These are phyloP conservation scores for Meandrusa payeni DNA, from an alignment of 2,888 invertebrate species.

Conservation along the genomic window DNA sequence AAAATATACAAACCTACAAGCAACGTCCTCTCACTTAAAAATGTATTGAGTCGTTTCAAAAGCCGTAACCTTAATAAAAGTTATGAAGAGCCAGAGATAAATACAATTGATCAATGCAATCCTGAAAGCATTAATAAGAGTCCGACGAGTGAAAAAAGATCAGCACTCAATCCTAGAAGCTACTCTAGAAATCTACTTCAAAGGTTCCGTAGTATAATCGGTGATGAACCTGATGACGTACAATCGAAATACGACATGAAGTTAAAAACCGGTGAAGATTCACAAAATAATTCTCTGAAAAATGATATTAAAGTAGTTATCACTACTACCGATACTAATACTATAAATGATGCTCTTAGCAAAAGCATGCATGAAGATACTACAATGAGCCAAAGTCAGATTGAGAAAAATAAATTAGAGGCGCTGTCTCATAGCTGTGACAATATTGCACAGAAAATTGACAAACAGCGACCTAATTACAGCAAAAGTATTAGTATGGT, in stretches of 20 bases:
- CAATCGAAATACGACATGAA: constrained; percentile 49
- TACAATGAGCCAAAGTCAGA: constrained; percentile 60
- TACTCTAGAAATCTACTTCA: constrained; percentile 73
- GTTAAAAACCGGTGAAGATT: constrained; percentile 37
- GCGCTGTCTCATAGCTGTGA: constrained; percentile 65
- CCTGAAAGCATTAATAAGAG: constrained; percentile 62
- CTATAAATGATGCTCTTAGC: constrained; percentile 52
- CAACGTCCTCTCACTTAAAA: constrained; percentile 77
- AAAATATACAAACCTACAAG: constrained; percentile 87
- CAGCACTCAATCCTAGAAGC: constrained; percentile 66
- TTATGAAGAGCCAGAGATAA: constrained; percentile 58
- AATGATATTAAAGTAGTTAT: constrained; percentile 64
- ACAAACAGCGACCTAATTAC: constrained; percentile 44
- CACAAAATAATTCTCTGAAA: constrained; percentile 42
- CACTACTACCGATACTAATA: constrained; percentile 57
- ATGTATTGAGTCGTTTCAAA: constrained; percentile 79
- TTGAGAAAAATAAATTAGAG: constrained; percentile 63
- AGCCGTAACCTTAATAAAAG: constrained; percentile 62
- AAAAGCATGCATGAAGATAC: constrained; percentile 65
- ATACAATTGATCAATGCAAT: constrained; percentile 65
- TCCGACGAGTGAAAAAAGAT: constrained; percentile 62
- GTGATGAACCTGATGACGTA: constrained; percentile 67
- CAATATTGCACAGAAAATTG: constrained; percentile 53
- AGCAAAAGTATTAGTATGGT: constrained; percentile 65
- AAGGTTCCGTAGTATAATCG: constrained; percentile 73